Conservation (phyloP, 2,797 vertebrate genomes). For the Moxostoma hubbsi region DNA sequence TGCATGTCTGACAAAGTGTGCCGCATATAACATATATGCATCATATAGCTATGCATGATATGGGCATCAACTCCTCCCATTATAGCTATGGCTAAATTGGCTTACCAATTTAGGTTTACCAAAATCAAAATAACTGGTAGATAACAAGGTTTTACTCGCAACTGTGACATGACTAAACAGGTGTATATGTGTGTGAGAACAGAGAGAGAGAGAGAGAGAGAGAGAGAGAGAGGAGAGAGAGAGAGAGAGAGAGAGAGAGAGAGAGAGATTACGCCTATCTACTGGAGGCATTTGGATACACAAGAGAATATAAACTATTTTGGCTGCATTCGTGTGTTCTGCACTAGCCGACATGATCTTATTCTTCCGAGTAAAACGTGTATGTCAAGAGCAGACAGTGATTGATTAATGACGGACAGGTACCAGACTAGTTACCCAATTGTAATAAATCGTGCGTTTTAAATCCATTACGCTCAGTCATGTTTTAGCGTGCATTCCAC, state of each 20-base stretch:
- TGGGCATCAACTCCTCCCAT: no score
- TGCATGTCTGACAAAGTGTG: constrained; percentile 14
- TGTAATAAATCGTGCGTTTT: constrained; percentile 39
- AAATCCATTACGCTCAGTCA: constrained; percentile 19
- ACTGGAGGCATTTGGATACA: neutral
- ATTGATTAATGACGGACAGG: constrained; percentile 23
- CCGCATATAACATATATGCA: no score
- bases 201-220: constrained; percentile 46
- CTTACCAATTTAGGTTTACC: no score
- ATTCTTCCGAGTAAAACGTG: constrained; percentile 15
- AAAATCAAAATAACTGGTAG: no score
- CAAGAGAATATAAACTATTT: neutral
- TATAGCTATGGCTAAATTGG: no score
- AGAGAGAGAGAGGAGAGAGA: constrained; percentile 65
- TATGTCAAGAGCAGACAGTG: constrained; percentile 5
- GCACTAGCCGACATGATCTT: neutral
- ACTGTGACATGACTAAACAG: constrained; percentile 68
- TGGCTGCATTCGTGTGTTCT: neutral
- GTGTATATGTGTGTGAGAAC: constrained; percentile 68
- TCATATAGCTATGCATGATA: no score
- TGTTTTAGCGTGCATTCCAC: neutral
- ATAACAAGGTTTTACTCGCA: constrained; percentile 71
- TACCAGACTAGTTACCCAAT: neutral
- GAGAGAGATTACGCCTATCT: neutral
- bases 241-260: constrained; percentile 1